Percentiles rank a stretch among this genome's conserved stretches.
phyloP scores from a whole-genome alignment of 2,888 invertebrate genomes.

The Pterostichus madidus region DNA sequence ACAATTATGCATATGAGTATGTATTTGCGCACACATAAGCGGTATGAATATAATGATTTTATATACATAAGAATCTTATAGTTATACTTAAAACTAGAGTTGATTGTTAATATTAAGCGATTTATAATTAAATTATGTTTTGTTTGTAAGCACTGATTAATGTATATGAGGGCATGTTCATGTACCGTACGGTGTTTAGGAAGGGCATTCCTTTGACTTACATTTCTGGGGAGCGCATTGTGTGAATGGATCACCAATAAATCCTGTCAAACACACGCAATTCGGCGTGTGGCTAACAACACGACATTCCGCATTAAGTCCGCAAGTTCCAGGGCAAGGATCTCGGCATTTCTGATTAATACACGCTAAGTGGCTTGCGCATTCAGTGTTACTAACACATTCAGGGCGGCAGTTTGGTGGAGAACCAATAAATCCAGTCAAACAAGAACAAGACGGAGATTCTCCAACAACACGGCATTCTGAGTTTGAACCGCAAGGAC shows the following conservation, averaged over 20 bases:
- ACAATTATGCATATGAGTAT: too few relatives aligned
- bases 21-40: too few relatives aligned
- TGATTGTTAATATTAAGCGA: constrained; percentile 19
- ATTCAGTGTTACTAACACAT: constrained; percentile 86
- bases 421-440: constrained; percentile 81
- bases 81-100: too few relatives aligned
- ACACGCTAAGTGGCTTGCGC: constrained; percentile 85
- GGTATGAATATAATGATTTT: too few relatives aligned
- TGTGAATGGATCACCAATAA: constrained; percentile 85
- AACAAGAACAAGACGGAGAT: constrained; percentile 82
- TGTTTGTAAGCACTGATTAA: constrained; percentile 8
- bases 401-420: constrained; percentile 87
- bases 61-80: too few relatives aligned
- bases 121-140: constrained; percentile 14
- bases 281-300: constrained; percentile 86
- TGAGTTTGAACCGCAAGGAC: constrained; percentile 86
- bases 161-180: background rate
- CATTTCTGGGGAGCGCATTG: constrained; percentile 77
- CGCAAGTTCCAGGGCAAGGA: constrained; percentile 88
- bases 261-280: constrained; percentile 82
- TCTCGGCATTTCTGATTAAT: constrained; percentile 87
- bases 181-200: background rate
- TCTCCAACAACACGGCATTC: constrained; percentile 79
- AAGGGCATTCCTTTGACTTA: constrained; percentile 43
- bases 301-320: constrained; percentile 85